These are phyloP conservation scores for Penelope pileata DNA, from an alignment of 2,113 vertebrate species.

Conservation along the genomic window DNA sequence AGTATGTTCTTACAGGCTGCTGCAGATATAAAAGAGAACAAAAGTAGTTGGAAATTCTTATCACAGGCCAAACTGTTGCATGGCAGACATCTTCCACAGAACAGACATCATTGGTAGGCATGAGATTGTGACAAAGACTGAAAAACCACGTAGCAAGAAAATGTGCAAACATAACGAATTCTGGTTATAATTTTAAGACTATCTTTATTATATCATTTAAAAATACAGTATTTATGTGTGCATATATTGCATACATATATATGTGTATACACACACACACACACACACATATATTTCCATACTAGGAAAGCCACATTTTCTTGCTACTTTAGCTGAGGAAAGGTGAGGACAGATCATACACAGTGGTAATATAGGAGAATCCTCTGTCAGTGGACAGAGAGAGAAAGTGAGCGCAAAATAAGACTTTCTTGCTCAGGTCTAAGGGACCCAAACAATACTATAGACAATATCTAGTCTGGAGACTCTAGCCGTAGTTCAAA, in stretches of 20 bases:
- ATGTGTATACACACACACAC: fast-evolving
- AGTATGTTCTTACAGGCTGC: not conserved
- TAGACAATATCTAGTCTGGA: not conserved
- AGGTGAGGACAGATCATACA: not conserved
- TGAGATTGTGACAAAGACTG: not conserved
- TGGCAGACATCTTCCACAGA: not conserved
- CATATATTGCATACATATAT: not conserved
- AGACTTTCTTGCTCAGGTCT: not conserved
- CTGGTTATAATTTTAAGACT: not conserved
- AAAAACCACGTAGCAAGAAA: not conserved
- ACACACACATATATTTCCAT: not conserved
- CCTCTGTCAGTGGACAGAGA: not conserved
- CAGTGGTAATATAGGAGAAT: not conserved
- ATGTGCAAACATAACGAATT: not conserved
- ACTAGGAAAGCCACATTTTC: not conserved
- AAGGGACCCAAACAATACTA: not conserved
- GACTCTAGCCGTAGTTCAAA: not conserved
- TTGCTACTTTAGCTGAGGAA: not conserved
- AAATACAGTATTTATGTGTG: not conserved
- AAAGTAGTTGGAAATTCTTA: not conserved
- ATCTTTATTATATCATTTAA: not conserved
- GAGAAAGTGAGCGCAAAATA: not conserved
- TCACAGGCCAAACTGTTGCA: not conserved
- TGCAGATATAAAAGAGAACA: not conserved
- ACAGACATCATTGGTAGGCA: not conserved